Conservation (phyloP, 2,113 vertebrate genomes). For the Henicopernis longicauda region DNA sequence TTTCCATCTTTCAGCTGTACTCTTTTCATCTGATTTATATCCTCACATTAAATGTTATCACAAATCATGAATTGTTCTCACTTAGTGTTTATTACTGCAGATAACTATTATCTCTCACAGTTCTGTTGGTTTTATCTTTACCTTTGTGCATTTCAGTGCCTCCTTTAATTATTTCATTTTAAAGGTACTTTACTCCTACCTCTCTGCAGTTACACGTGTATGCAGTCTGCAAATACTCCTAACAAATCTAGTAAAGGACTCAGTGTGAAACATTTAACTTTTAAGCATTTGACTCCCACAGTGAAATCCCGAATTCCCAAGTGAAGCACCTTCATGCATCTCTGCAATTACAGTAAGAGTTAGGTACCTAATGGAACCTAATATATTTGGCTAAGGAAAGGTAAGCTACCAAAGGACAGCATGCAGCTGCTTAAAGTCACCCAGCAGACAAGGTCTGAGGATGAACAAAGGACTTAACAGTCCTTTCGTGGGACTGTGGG, state of each 20-base stretch:
- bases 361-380: background rate
- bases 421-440: background rate
- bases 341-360: background rate
- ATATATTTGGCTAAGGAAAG: background rate
- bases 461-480: background rate
- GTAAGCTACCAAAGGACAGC: background rate
- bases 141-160: constrained; percentile 28
- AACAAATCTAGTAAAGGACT: background rate
- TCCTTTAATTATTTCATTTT: constrained; percentile 65
- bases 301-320: background rate
- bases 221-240: background rate
- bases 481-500: background rate
- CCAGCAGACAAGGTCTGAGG: background rate
- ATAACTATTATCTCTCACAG: constrained; percentile 58
- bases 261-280: background rate
- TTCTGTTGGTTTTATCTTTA: constrained; percentile 59
- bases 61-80: constrained; percentile 56
- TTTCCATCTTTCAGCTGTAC: constrained; percentile 11
- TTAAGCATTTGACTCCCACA: background rate
- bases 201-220: background rate
- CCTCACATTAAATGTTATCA: constrained; percentile 60
- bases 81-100: constrained; percentile 63
- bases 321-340: background rate
- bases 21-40: constrained; percentile 64
- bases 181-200: constrained; percentile 23